Percentiles rank a stretch among this genome's conserved stretches.
phyloP scores from a whole-genome alignment of 2,888 invertebrate genomes.

The Hyposoter dolosus region DNA sequence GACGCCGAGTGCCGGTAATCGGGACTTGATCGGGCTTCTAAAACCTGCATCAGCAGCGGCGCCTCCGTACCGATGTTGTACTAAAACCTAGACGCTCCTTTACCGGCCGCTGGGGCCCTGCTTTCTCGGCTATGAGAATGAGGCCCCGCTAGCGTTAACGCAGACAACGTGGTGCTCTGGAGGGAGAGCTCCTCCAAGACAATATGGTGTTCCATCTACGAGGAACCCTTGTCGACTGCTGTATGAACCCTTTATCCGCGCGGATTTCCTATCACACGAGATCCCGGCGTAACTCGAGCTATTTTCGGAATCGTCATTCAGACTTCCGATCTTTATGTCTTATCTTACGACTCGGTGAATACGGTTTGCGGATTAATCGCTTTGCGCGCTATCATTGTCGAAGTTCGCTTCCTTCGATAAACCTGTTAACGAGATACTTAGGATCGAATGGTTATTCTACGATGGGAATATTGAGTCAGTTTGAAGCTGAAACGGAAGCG shows the following conservation, averaged over 20 bases:
- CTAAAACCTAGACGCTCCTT: conserved; percentile 56
- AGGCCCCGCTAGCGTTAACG: conserved; percentile 32
- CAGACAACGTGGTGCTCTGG: background rate
- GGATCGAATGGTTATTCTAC: conserved; percentile 27
- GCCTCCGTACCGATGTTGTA: conserved; percentile 24
- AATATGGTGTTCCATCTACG: background rate
- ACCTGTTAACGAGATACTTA: conserved; percentile 57
- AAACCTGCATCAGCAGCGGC: conserved; percentile 53
- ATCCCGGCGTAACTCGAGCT: background rate
- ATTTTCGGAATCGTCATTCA: conserved; percentile 25
- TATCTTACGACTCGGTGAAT: conserved; percentile 50
- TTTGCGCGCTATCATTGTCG: conserved; percentile 44
- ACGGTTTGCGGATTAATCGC: conserved; percentile 47
- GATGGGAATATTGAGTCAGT: conserved; percentile 38
- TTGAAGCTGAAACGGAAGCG: background rate
- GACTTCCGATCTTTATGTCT: conserved; percentile 51
- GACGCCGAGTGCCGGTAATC: conserved; percentile 58
- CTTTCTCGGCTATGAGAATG: background rate
- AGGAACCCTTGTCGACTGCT: background rate
- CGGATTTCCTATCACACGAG: background rate
- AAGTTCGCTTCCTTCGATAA: conserved; percentile 54
- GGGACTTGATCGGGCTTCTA: conserved; percentile 57
- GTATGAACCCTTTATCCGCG: background rate
- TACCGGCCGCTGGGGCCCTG: conserved; percentile 62
- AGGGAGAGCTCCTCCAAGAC: background rate